Evolutionary conservation across 2,797 vertebrate genomes (phyloP).

Genomic region (Halcyon chelicuti): DNA sequence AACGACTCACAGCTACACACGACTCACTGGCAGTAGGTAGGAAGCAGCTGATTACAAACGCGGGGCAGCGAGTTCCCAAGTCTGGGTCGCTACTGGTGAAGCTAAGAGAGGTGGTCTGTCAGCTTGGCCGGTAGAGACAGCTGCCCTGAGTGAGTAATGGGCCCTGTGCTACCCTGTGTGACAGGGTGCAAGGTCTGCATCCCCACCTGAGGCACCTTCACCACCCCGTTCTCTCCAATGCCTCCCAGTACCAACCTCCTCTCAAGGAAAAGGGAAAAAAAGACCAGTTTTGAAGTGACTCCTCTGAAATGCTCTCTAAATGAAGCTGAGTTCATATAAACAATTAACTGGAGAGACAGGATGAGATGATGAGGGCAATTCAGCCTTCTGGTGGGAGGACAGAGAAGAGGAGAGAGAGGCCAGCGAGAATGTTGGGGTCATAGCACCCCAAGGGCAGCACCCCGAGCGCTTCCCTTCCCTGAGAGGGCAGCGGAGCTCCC

Average conservation of each 20-base stretch:
- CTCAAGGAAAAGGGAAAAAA: background rate
- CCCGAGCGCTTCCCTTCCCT: background rate
- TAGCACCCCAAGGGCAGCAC: background rate
- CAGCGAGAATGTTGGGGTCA: background rate
- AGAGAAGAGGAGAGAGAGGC: background rate
- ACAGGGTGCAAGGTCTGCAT: background rate
- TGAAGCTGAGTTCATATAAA: background rate
- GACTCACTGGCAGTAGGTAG: background rate
- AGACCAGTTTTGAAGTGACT: background rate
- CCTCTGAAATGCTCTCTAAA: background rate
- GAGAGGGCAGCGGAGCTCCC: background rate
- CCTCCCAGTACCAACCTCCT: background rate
- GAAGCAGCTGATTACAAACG: background rate
- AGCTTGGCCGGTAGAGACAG: slow-evolving; percentile 33
- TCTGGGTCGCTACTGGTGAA: slow-evolving; percentile 20
- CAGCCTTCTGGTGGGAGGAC: background rate
- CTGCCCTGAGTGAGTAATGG: background rate
- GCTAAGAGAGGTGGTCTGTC: slow-evolving; percentile 29
- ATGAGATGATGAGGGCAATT: background rate
- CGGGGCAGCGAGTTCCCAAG: background rate
- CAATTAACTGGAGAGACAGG: background rate
- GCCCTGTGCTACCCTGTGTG: background rate
- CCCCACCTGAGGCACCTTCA: background rate
- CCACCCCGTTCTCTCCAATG: background rate
- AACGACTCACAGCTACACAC: slow-evolving; percentile 31